Evolutionary conservation across 2,797 vertebrate genomes (phyloP), one percentile per base, ranked within the genome.

Genomic region (Phrynocephalus forsythii): DNA sequence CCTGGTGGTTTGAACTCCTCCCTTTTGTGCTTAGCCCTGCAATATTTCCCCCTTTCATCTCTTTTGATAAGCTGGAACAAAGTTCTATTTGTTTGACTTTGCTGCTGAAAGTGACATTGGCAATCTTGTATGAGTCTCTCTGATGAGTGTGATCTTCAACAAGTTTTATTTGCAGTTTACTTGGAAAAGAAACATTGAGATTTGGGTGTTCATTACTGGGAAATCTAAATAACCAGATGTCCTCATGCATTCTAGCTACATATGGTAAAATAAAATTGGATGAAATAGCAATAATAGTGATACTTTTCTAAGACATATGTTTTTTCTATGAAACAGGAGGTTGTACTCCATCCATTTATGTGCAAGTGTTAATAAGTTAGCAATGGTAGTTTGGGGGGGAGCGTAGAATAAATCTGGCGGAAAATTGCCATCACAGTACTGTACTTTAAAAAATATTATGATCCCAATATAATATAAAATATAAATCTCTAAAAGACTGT

Each of bases 71-170:
- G 89, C 56, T 91, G 52, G 82, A 91, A 91, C 83, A 89, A 94
- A 91, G 60, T 79, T 89, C 72, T 83, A 87, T 71, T 30, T 84
- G 90, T 89, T 93, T 92, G 85, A 86, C 90, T 94, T 96, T 91
- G 86, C 82, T 92, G 0, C 15, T 48, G 67, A 85, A 92, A 93
- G 66, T 68, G 86, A 87, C 87, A 82, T 87, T 90, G 88, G 24
- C 72, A 84, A 77, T 44, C n/a, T 38, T 87, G 48, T 88, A 68
- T 86, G 84, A 86, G 83, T 82, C 77, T 86, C 85, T 69, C 85
- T 38, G 13, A 56, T 82, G 81, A 73, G 73, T 50, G 30, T 18
- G 66, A 24, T 22, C 87, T 82, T 92, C 33, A 79, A 26, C 79
- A 91, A 71, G 80, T 69, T 78, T 84, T 16, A 73, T 30, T 86